Conservation (phyloP, 2,113 vertebrate genomes). For the Sebastes fasciatus region DNA sequence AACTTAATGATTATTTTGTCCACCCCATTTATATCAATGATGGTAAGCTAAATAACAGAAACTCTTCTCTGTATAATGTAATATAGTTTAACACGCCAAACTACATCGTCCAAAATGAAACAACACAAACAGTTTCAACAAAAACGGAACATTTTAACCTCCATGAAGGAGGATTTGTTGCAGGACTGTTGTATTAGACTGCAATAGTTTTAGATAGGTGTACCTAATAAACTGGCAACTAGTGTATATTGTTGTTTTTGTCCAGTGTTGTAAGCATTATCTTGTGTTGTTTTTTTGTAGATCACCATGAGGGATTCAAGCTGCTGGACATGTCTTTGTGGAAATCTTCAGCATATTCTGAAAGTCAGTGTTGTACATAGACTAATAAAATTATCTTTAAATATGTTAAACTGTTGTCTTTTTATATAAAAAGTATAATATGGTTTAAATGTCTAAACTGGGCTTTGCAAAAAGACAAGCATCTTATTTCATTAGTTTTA, state of each 20-base stretch:
- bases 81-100: not conserved
- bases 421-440: not conserved
- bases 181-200: not conserved
- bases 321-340: constrained; percentile 15
- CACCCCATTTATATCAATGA: too few species aligned
- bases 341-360: constrained; percentile 17
- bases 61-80: not conserved
- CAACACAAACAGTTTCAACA: not conserved
- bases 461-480: constrained; percentile 15
- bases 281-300: constrained; percentile 11
- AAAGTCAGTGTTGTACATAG: constrained; percentile 75
- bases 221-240: not conserved
- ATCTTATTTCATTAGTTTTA: constrained; percentile 76
- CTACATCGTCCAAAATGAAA: not conserved
- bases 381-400: constrained; percentile 69
- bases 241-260: not conserved
- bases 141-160: not conserved
- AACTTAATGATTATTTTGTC: too few species aligned
- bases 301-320: not conserved
- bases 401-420: not conserved
- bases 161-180: not conserved
- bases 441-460: not conserved
- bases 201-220: not conserved
- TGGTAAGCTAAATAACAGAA: too few species aligned
- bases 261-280: not conserved